Conservation (phyloP, 2,113 vertebrate species). For the Cichladusa arquata region DNA sequence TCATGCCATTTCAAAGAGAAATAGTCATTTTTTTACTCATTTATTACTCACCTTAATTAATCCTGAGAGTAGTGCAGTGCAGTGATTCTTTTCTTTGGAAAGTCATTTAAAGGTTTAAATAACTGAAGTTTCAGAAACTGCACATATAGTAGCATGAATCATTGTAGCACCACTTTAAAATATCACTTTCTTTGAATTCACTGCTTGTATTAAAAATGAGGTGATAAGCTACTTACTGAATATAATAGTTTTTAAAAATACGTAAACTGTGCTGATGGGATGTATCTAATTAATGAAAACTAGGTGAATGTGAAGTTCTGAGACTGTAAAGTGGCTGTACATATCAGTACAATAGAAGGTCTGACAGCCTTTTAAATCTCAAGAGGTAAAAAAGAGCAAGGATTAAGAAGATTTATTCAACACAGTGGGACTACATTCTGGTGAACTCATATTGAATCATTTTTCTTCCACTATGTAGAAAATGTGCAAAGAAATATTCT, state of each 20-base stretch:
- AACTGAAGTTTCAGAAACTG: background rate
- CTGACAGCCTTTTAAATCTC: background rate
- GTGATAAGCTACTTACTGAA: background rate
- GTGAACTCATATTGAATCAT: background rate
- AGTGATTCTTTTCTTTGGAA: background rate
- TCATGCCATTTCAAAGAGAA: background rate
- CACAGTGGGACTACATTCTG: background rate
- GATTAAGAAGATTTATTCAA: background rate
- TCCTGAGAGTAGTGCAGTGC: background rate
- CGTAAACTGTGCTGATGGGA: background rate
- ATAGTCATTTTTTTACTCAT: background rate
- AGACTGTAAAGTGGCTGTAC: background rate
- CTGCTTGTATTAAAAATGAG: background rate
- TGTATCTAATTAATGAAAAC: background rate
- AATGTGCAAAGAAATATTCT: background rate
- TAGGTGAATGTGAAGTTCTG: background rate
- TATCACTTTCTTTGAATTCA: background rate
- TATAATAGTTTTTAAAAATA: background rate
- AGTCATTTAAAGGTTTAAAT: background rate
- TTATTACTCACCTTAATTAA: background rate
- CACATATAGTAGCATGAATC: background rate
- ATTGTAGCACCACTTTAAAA: background rate
- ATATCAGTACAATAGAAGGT: background rate
- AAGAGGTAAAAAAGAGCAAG: background rate
- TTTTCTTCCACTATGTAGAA: background rate